Evolutionary conservation across 1,140 invertebrate genomes (phyloP), one percentile per base, ranked within the genome.

Genomic region (Formica exsecta): DNA sequence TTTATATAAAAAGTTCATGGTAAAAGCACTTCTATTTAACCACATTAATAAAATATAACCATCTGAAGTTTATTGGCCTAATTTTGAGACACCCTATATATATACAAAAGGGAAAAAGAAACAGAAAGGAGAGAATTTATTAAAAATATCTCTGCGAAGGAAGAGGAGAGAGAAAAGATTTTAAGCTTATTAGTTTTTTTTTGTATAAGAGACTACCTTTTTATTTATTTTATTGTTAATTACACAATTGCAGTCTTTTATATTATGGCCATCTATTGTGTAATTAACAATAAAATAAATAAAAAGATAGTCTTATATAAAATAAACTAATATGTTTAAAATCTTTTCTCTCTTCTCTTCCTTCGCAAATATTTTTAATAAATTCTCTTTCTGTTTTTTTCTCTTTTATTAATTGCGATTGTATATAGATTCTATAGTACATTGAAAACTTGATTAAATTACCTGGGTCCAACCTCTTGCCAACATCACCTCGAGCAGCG

Each of bases 381-480:
- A 70, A 70, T 68, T 51, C 16, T 13, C 13, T 48, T 48, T 48
- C 13, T 51, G 16, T 59, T 22, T 59, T 22, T 11, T 59, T 59
- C 19, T 6, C 8, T 54, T 32, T 54, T 32, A 32, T 73, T 54
- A 51, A 16, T 7, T n/a, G 19, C 0, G n/a, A 54, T 29, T 19
- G 9, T 22, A 22, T 5, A 11, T 9, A 62, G 8, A 77, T 44
- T 7, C 19, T 5, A 22, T 65, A 0, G 1, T 5, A 19, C 44
- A n/a, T n/a, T 29, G 32, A 13, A 61, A 75, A 61, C 22, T 61
- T 61, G 54, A 44, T 51, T 57, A 80, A 73, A 86, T 92, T 92
- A 93, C 93, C 87, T 91, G 89, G 11, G 9, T 81, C 93, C 93
- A 93, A 80, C 92, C 93, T 91, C 93, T 88, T 8, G 93, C 87